phyloP scores from a whole-genome alignment of 1,140 invertebrate genomes.

The Caligus rogercresseyi region DNA sequence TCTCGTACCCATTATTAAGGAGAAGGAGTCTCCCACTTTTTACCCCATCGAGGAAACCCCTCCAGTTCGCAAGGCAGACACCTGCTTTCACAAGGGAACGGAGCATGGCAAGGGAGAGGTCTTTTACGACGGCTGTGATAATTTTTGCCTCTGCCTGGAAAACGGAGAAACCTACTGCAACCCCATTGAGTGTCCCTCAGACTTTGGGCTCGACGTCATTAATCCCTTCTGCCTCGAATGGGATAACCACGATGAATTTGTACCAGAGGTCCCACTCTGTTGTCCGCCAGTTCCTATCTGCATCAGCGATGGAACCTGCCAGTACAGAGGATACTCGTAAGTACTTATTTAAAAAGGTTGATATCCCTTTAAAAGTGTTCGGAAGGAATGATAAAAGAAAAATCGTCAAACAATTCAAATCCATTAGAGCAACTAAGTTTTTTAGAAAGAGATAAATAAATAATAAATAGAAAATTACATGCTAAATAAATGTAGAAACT shows the following conservation, averaged over 20 bases:
- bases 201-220: conserved; percentile 59
- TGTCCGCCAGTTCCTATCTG: conserved; percentile 41
- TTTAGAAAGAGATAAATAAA: too few relatives aligned
- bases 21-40: not conserved
- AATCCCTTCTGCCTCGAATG: conserved; percentile 62
- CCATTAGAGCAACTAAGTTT: too few relatives aligned
- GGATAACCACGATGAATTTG: conserved; percentile 54
- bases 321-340: conserved; percentile 36
- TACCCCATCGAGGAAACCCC: not conserved
- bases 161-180: conserved; percentile 44
- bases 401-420: too few relatives aligned
- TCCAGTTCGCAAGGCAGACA: not conserved
- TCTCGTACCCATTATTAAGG: too few relatives aligned
- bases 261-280: conserved; percentile 53
- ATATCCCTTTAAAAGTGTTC: too few relatives aligned
- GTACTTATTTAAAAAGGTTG: too few relatives aligned
- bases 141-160: conserved; percentile 47
- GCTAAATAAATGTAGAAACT: too few relatives aligned
- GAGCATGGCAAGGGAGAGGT: conserved; percentile 42
- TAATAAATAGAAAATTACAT: too few relatives aligned
- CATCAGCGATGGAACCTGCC: conserved; percentile 40
- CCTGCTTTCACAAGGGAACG: conserved; percentile 39
- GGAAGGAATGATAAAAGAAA: too few relatives aligned
- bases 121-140: conserved; percentile 49
- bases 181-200: conserved; percentile 57